These are phyloP conservation scores for Tadarida brasiliensis DNA, from an alignment of 2,797 vertebrate genomes.

Conservation along the genomic window DNA sequence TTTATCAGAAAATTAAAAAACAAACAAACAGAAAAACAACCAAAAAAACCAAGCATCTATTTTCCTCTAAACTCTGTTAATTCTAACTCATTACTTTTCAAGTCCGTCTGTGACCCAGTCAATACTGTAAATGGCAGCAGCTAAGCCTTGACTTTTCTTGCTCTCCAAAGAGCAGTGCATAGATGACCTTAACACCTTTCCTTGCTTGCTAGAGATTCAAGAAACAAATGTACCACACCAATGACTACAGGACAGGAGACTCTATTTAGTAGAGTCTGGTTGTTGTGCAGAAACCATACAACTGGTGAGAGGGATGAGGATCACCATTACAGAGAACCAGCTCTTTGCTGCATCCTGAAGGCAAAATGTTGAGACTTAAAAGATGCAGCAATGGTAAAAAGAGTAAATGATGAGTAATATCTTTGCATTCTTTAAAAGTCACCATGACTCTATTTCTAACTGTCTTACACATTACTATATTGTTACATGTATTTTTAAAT, in stretches of 20 bases:
- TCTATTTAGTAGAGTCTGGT: background rate
- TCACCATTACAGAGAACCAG: background rate
- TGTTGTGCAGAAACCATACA: background rate
- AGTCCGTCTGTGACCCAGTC: background rate
- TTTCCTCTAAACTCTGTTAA: background rate
- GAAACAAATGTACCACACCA: background rate
- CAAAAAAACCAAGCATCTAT: background rate
- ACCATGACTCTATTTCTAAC: background rate
- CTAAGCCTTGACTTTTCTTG: conserved; percentile 13
- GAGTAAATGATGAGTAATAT: background rate
- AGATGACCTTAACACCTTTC: background rate
- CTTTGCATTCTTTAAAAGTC: background rate
- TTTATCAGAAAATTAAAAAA: conserved; percentile 25
- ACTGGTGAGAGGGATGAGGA: background rate
- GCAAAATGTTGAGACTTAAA: background rate
- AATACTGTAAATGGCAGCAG: background rate
- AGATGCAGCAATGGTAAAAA: background rate
- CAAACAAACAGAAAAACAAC: background rate
- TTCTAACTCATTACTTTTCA: conserved; percentile 25
- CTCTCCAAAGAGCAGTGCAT: background rate
- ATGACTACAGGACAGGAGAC: background rate
- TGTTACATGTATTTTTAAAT: background rate
- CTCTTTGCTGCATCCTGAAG: background rate
- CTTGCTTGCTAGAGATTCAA: background rate
- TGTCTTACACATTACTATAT: background rate